Percentiles rank a stretch among this genome's conserved stretches.
These are phyloP conservation scores for Drosophila differens DNA, from an alignment of 2,888 invertebrate species.

Conservation along the genomic window DNA sequence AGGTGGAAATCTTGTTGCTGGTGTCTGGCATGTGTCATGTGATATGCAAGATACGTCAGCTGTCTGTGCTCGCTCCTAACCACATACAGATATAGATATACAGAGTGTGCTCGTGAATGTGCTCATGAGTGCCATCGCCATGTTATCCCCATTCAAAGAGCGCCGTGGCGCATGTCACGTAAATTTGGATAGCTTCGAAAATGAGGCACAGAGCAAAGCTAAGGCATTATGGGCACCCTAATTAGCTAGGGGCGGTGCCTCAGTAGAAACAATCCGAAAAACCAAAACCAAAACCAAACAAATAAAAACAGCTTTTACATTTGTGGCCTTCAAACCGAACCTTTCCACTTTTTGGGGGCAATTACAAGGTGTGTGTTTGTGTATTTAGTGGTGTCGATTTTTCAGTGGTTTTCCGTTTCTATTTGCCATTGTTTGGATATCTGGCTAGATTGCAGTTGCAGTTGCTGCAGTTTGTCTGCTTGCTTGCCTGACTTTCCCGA, in stretches of 20 bases:
- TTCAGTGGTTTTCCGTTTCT: slow-evolving; percentile 50
- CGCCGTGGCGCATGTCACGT: slow-evolving; percentile 49
- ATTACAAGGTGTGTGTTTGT: slow-evolving; percentile 45
- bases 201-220: slow-evolving; percentile 40
- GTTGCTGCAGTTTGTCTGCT: slow-evolving; percentile 6
- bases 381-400: slow-evolving; percentile 38
- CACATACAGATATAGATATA: background rate
- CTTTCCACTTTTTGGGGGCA: slow-evolving; percentile 34
- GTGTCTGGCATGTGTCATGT: slow-evolving; percentile 63
- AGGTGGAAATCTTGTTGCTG: slow-evolving; percentile 63
- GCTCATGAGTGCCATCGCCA: slow-evolving; percentile 7
- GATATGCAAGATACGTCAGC: slow-evolving; percentile 51
- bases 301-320: slow-evolving; percentile 38
- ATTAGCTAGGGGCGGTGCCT: slow-evolving; percentile 41
- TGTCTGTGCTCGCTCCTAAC: slow-evolving; percentile 12
- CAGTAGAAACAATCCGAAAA: background rate
- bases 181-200: slow-evolving; percentile 57
- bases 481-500: slow-evolving; percentile 59
- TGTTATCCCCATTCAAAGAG: background rate
- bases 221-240: slow-evolving; percentile 40
- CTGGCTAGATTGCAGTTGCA: slow-evolving; percentile 34
- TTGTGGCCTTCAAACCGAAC: slow-evolving; percentile 54
- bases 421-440: slow-evolving; percentile 44
- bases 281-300: background rate
- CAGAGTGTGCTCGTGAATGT: slow-evolving; percentile 27